Conservation (phyloP, 2,113 vertebrate species). For the Ovis aries region DNA sequence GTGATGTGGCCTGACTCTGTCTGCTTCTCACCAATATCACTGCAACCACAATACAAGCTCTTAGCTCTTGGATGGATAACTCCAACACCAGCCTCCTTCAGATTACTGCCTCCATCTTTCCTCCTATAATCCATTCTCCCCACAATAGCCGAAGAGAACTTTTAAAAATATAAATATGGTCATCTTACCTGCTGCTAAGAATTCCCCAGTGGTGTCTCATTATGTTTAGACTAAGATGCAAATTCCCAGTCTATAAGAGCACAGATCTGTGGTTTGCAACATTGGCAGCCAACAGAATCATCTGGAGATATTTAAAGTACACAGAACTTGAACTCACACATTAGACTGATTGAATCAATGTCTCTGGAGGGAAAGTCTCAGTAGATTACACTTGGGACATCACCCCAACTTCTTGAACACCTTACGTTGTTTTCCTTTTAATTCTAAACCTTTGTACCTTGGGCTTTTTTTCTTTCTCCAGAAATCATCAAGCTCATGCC, state of each 20-base stretch:
- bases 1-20: background rate
- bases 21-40: background rate
- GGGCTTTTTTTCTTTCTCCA: background rate
- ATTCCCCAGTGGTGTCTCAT: background rate
- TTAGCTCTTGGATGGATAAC: background rate
- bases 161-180: background rate
- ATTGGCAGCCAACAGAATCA: background rate
- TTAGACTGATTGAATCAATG: background rate
- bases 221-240: background rate
- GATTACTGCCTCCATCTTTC: background rate
- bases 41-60: background rate
- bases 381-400: background rate
- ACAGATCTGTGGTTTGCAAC: background rate
- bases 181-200: background rate
- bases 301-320: background rate
- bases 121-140: background rate
- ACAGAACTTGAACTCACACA: background rate
- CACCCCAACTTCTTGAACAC: background rate
- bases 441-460: background rate
- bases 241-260: background rate
- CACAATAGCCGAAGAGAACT: background rate
- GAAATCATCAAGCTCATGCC: background rate
- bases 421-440: background rate
- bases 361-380: background rate
- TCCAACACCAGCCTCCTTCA: background rate